These are phyloP conservation scores for Athene cunicularia DNA, from an alignment of 2,113 vertebrate genomes.

Conservation along the genomic window DNA sequence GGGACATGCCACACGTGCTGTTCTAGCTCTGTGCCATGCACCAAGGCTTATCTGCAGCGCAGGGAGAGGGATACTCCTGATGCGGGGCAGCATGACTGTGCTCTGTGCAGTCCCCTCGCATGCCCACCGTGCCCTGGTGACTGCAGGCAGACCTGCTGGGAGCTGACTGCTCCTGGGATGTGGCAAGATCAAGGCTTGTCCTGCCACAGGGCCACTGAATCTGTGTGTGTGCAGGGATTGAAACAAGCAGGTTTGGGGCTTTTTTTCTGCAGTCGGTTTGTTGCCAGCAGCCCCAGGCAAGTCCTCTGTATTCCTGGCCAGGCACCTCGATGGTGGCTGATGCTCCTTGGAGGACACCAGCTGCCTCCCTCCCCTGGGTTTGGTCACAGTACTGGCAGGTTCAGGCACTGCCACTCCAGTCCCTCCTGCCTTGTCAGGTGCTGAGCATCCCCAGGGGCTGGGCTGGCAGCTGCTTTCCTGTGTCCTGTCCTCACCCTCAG, in stretches of 20 bases:
- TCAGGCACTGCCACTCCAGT: background rate
- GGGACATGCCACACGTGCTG: background rate
- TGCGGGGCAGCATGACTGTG: background rate
- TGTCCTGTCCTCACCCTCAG: background rate
- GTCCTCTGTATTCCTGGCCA: background rate
- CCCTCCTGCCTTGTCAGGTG: background rate
- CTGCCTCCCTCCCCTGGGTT: background rate
- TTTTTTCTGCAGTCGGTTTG: too few species aligned
- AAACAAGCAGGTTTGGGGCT: background rate
- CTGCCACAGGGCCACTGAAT: background rate
- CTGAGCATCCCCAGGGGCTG: background rate
- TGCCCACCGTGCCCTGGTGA: rapidly evolving
- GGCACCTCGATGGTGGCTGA: background rate
- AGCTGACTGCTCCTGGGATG: background rate
- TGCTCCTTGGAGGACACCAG: background rate
- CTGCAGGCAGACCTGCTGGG: background rate
- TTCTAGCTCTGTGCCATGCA: background rate
- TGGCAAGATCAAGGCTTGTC: background rate
- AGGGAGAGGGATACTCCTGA: background rate
- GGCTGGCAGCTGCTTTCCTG: background rate
- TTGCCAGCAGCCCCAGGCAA: background rate
- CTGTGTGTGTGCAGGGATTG: background rate
- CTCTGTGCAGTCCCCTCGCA: rapidly evolving
- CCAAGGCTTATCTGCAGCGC: background rate
- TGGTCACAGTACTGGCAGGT: background rate